A percentile compares a stretch with the other conserved stretches of the same genome.
Conservation (phyloP, 1,140 invertebrate species). For the Popillia japonica region DNA sequence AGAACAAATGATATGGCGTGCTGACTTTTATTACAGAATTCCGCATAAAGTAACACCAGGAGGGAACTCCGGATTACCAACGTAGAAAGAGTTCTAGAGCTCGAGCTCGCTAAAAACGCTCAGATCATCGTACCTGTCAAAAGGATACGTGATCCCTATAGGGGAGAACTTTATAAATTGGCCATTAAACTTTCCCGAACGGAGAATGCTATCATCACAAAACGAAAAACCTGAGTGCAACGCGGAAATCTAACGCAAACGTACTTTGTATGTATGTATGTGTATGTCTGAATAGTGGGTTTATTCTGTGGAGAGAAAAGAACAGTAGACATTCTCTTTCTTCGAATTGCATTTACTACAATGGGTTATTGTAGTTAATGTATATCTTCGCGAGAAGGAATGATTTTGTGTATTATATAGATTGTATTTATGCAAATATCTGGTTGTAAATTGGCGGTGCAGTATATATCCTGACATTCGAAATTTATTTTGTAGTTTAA, state of each 20-base stretch:
- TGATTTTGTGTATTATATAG: slow-evolving; percentile 20
- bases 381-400: slow-evolving; percentile 7
- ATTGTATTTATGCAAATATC: slow-evolving; percentile 32
- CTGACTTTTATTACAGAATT: slow-evolving; percentile 31
- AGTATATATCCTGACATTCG: neutral
- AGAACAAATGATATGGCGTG: slow-evolving; percentile 23
- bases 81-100: neutral
- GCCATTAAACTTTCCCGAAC: slow-evolving; percentile 30
- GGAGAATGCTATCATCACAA: slow-evolving; percentile 30
- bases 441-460: neutral
- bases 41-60: slow-evolving; percentile 30
- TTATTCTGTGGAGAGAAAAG: neutral
- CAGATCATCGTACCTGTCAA: slow-evolving; percentile 15
- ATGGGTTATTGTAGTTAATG: slow-evolving; percentile 12
- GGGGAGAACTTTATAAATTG: slow-evolving; percentile 33
- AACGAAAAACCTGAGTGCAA: slow-evolving; percentile 4
- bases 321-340: neutral
- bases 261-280: neutral
- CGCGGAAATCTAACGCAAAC: slow-evolving; percentile 30
- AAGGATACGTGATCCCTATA: slow-evolving; percentile 32
- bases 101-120: neutral
- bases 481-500: neutral
- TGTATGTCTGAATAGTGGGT: neutral
- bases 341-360: neutral
- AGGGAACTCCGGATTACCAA: slow-evolving; percentile 13